Evolutionary conservation across 2,113 vertebrate genomes (phyloP).

Genomic region (Mesitornis unicolor): DNA sequence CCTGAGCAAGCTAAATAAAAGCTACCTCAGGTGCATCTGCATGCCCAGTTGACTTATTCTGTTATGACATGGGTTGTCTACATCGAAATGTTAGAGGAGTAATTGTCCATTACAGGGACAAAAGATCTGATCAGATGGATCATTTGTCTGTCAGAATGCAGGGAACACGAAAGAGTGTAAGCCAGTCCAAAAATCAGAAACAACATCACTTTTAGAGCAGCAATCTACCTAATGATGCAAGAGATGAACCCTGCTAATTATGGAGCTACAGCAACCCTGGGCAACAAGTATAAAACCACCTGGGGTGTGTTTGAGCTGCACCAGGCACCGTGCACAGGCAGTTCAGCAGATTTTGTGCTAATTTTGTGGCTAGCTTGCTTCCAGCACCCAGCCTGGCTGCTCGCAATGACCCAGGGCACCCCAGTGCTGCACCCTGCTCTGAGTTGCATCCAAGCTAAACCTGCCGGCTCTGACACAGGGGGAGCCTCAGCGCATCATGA

Average conservation of each 20-base stretch:
- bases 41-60: neutral
- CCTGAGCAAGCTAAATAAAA: neutral
- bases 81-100: neutral
- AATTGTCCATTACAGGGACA: neutral
- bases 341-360: neutral
- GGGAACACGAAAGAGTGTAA: neutral
- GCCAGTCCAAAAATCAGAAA: neutral
- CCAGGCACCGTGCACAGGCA: fast-evolving
- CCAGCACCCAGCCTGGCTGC: neutral
- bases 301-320: neutral
- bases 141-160: neutral
- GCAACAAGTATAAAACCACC: neutral
- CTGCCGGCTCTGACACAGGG: neutral
- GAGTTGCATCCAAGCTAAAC: neutral
- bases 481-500: fast-evolving
- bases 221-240: neutral
- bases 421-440: neutral
- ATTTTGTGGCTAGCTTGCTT: neutral
- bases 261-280: neutral
- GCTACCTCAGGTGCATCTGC: neutral
- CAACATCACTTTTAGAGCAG: neutral
- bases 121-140: neutral
- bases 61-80: fast-evolving
- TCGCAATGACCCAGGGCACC: neutral
- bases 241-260: neutral